phyloP scores from a whole-genome alignment of 1,140 invertebrate species.

The Drosophila prosaltans region DNA sequence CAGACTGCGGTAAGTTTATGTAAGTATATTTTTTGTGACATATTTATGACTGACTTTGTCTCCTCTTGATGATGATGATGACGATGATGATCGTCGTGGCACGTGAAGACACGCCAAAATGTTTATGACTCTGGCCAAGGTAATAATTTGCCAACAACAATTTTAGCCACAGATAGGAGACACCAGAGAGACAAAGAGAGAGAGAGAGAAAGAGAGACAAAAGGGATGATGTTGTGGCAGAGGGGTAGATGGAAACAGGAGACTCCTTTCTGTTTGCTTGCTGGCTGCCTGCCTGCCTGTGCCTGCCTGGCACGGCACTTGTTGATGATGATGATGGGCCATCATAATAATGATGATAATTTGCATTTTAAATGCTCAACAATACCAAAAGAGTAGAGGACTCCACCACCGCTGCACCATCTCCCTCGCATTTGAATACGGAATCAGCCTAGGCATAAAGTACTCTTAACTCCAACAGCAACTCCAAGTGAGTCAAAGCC shows the following conservation, averaged over 20 bases:
- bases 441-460: slow-evolving; percentile 60
- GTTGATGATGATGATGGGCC: slow-evolving; percentile 57
- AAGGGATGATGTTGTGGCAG: no score
- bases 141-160: slow-evolving; percentile 79
- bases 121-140: slow-evolving; percentile 73
- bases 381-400: slow-evolving; percentile 58
- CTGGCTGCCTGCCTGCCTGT: slow-evolving; percentile 15
- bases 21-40: slow-evolving; percentile 68
- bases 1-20: slow-evolving; percentile 35
- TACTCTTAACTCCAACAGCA: slow-evolving; percentile 44
- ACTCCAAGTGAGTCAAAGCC: slow-evolving; percentile 42
- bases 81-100: slow-evolving; percentile 56
- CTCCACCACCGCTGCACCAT: slow-evolving; percentile 14
- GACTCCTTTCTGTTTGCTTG: slow-evolving; percentile 36
- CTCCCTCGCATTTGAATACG: slow-evolving; percentile 69
- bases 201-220: neutral
- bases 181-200: neutral
- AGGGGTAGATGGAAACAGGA: slow-evolving; percentile 25
- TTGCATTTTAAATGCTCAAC: slow-evolving; percentile 81
- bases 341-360: slow-evolving; percentile 81
- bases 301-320: slow-evolving; percentile 4
- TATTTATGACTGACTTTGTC: slow-evolving; percentile 75
- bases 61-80: slow-evolving; percentile 23
- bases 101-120: slow-evolving; percentile 78
- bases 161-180: slow-evolving; percentile 28